Percentiles rank a stretch among this genome's conserved stretches.
These are phyloP conservation scores for Macquaria ambigua DNA, from an alignment of 2,113 vertebrate genomes.

Conservation along the genomic window DNA sequence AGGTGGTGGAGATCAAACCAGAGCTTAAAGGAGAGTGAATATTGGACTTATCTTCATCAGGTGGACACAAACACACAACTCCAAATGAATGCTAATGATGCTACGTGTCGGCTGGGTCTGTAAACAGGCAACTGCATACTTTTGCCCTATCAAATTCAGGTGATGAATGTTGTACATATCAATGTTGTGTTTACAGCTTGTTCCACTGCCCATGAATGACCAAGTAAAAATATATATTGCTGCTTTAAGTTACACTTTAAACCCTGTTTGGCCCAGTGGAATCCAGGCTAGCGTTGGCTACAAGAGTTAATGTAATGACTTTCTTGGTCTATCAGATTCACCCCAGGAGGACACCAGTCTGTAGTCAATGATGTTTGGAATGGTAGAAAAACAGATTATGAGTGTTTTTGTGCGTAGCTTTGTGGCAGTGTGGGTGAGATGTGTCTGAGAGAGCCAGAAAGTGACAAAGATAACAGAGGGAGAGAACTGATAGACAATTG, in stretches of 20 bases:
- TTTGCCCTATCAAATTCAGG: background rate
- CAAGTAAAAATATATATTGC: too few relatives aligned
- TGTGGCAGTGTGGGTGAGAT: constrained; percentile 32
- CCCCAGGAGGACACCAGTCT: background rate
- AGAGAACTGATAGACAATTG: constrained; percentile 58
- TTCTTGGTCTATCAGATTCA: background rate
- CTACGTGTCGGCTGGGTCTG: background rate
- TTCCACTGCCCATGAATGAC: background rate
- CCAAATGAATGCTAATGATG: background rate
- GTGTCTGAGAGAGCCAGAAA: constrained; percentile 33
- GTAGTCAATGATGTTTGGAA: constrained; percentile 10
- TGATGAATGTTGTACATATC: background rate
- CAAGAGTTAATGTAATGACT: background rate
- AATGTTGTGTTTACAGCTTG: background rate
- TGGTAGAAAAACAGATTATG: constrained; percentile 9
- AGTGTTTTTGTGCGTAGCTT: constrained; percentile 1
- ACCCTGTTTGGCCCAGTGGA: background rate
- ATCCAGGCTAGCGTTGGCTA: background rate
- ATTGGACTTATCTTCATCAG: background rate
- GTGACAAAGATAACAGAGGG: constrained; percentile 53
- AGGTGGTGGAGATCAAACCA: too few relatives aligned
- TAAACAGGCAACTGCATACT: background rate
- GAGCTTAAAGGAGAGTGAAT: too few relatives aligned
- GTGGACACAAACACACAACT: background rate
- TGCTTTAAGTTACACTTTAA: background rate